Evolutionary conservation across 2,888 invertebrate species (phyloP), one percentile per base, ranked within the genome.

Genomic region (Cryptocephalus primarius): DNA sequence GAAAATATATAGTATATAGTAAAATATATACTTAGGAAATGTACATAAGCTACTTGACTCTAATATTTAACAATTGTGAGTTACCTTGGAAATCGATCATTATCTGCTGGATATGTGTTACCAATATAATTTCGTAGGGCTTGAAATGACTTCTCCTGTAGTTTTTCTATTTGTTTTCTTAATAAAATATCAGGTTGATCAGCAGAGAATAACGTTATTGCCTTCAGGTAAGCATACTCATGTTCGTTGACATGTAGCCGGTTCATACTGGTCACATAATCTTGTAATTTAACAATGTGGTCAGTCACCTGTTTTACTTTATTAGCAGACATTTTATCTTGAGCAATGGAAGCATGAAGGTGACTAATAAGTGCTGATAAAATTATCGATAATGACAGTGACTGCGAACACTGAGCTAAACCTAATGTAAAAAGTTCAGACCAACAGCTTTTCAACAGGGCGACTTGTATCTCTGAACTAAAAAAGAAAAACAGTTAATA

Each of bases 381-480:
- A 58, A 95, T 85, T 44, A 88, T 81, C 44, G 81, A 73, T 50
- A 95, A 76, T 8, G 86, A 85, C 60, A 93, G 73, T 31, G 83
- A 80, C 47, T 83, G 78, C 0, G 88, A 79, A 64, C 88, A 88
- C 70, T 94, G 92, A 9, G 91, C 86, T 53, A 97, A 74, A 0
- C 94, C 94, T 33, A 97, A 75, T 1, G 88, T 84, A 67, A 97
- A 90, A 50, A 97, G 68, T 64, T 94, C 91, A 48, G 91, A 83
- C 96, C 96, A 97, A 60, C 89, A 88, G 46, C 83, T 82, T 64
- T 88, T 85, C 52, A 96, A 76, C 38, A 96, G 71, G 0, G 82
- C 78, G 56, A 88, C 85, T 73, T 95, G 92, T 45, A 85, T 77
- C 52, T 91, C 89, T 48, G 82, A 78, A 48, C 91, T 88, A 70